Evolutionary conservation across 2,888 invertebrate species (phyloP), one percentile per base, ranked within the genome.

Genomic region (Aleiodes leptofemur): DNA sequence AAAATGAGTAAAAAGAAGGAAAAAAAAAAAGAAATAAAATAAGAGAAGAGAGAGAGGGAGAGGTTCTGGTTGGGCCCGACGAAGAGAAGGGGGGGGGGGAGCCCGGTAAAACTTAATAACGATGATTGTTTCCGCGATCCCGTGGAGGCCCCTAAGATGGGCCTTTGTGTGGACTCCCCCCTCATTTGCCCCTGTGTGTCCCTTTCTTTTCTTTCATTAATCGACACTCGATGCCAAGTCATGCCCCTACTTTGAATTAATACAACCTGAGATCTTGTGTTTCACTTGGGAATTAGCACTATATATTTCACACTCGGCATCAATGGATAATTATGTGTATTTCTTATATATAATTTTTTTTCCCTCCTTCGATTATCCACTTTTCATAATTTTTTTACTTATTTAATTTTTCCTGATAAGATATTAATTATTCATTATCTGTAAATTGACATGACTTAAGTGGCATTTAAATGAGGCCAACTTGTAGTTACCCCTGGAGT

Each of bases 81-180:
- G 34, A 6, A 23, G 23, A 2, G 61, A 50, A 43, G 66, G 66
- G 70, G 51, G 74, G 81, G 78, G 81, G 66, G 66, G 51, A 72
- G 82, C 78, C 81, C 80, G 78, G 84, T 74, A 61, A 74, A 83
- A 82, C 84, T 85, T 85, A 85, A 86, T 86, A 85, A 85, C 83
- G 83, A 86, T 85, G 82, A 86, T 86, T 85, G 84, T 85, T 86
- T 85, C 84, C 85, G 83, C 82, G 84, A 84, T 84, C 82, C 73
- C 79, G 73, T 81, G 81, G 76, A 78, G 81, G 80, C 82, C 81
- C 61, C 34, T 4, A 68, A 55, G 57, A 70, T 70, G 69, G 16
- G 56, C 71, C 23, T 50, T 14, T 38, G 34, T 38, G 43, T 64
- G 34, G 31, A 14, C 61, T 34, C 43, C 43, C 9, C 38, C 38